These are phyloP conservation scores for Acyrthosiphon pisum DNA, from an alignment of 1,140 invertebrate species.

Conservation along the genomic window DNA sequence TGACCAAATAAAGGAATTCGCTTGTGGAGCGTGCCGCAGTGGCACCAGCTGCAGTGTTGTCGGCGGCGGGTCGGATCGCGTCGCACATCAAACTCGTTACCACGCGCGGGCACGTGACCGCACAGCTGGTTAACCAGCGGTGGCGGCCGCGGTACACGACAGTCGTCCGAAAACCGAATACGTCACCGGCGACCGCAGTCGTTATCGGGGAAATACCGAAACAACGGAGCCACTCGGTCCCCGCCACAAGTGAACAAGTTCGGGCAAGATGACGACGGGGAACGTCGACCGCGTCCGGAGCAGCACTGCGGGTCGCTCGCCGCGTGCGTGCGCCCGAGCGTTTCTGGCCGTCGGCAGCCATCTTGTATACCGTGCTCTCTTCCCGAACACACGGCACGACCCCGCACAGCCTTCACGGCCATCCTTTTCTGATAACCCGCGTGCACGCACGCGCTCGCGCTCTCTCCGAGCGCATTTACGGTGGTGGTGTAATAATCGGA, in stretches of 20 bases:
- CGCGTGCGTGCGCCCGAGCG: neutral
- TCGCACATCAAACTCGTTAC: neutral
- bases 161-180: neutral
- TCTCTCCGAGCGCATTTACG: neutral
- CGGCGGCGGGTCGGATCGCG: too few relatives aligned
- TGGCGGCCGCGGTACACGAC: neutral
- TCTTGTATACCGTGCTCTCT: conserved; percentile 33
- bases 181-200: neutral
- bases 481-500: neutral
- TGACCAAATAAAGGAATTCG: conserved; percentile 14
- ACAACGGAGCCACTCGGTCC: neutral
- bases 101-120: neutral
- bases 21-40: neutral
- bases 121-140: neutral
- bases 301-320: neutral
- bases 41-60: too few relatives aligned
- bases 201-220: neutral
- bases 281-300: too few relatives aligned
- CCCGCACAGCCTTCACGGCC: conserved; percentile 3
- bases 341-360: conserved; percentile 17
- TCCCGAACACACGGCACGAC: neutral
- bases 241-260: neutral
- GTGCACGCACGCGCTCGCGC: neutral
- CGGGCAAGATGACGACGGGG: neutral
- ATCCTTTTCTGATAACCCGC: conserved; percentile 55